phyloP scores from a whole-genome alignment of 2,888 invertebrate genomes.

The Eupithecia insigniata region DNA sequence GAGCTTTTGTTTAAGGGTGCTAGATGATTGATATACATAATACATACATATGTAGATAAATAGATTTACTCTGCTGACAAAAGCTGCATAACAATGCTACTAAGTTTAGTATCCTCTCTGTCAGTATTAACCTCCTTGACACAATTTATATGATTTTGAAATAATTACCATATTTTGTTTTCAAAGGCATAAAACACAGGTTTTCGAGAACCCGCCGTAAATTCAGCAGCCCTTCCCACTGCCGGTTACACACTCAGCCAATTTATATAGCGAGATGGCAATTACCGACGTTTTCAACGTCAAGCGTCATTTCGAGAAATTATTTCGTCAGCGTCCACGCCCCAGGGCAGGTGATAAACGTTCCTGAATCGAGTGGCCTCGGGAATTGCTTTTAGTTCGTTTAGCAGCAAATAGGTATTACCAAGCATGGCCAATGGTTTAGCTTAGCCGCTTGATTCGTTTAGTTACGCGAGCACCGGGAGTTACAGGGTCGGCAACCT shows the following conservation, averaged over 20 bases:
- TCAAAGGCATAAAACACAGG: conserved; percentile 13
- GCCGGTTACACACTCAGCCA: conserved; percentile 76
- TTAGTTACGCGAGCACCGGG: background rate
- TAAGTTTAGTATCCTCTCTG: too few species aligned
- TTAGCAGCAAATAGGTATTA: conserved; percentile 15
- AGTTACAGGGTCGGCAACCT: background rate
- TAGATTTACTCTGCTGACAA: too few species aligned
- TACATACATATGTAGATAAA: too few species aligned
- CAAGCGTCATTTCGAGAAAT: conserved; percentile 77
- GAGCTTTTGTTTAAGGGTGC: too few species aligned
- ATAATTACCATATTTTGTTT: background rate
- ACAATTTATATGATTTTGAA: background rate
- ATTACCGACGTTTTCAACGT: conserved; percentile 71
- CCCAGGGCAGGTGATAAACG: conserved; percentile 60
- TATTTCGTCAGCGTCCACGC: conserved; percentile 63
- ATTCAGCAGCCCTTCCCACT: conserved; percentile 60
- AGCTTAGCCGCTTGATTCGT: background rate
- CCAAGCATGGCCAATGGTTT: background rate
- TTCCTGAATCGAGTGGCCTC: conserved; percentile 42
- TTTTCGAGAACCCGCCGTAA: conserved; percentile 54
- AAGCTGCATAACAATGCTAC: too few species aligned
- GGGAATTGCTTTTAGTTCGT: conserved; percentile 40
- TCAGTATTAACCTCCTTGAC: too few species aligned
- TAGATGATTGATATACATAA: too few species aligned
- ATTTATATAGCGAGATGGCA: conserved; percentile 78